Base-by-base conservation (phyloP, 2,797 vertebrate genomes). In the Pipistrellus kuhlii region DNA sequence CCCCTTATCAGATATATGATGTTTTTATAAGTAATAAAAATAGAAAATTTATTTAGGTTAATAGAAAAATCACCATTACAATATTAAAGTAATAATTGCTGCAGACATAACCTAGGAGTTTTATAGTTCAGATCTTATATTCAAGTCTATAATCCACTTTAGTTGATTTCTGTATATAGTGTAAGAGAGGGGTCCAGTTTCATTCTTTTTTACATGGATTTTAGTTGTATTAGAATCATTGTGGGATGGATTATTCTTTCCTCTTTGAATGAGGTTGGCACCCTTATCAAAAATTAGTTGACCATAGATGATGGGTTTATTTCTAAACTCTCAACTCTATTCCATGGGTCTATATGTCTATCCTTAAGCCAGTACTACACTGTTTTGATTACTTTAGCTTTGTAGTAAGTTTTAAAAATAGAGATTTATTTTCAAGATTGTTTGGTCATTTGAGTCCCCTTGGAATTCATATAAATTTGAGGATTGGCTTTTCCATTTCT, bases 401-500 rank as follows among this genome's bases (percentile, higher is more conserved):
- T 66, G 8, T 32, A 71, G 14, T 62, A 80, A 85, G n/a, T 89
- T 92, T 95, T 77, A 20, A 86, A 91, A 84, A 27, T 48, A 53
- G 53, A 94, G 83, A 18, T 64, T 92, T 95, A 55, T 55, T 55
- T 88, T 57, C 17, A 90, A 94, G 68, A 23, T 88, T 59, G 38
- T 96, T 87, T 90, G 57, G 25, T 27, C 73, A 51, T 48, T 32
- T 13, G 12, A 6, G 30, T 6, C 7, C 3, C 35, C 41, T 88
- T 88, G 77, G 6, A 85, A 66, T 76, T 85, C 76, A 80, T n/a
- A 76, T 72, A 23, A 91, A 81, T 91, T 91, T 89, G 46, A 94
- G 53, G 62, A 41, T 44, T 17, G 25, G n/a, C n/a, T 68, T 95
- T 91, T 91, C 21, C 51, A 86, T 80, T 76, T 93, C 81, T 77